Percentiles rank a stretch among this genome's conserved stretches.
Conservation (phyloP, 2,888 invertebrate species). For the Phasia obesa region DNA sequence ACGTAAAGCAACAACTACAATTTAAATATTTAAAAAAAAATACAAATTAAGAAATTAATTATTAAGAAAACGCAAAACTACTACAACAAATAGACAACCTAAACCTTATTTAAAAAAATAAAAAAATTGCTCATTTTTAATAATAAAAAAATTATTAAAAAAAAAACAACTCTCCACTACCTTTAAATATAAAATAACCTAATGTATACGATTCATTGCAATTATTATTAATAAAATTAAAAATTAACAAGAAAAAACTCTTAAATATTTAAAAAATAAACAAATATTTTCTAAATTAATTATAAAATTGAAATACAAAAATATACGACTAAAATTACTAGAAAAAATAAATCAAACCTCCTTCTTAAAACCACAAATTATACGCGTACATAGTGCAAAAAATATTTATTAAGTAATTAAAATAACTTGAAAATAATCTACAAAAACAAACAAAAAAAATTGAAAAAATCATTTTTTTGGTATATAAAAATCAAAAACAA, state of each 20-base stretch:
- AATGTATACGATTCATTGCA: conserved; percentile 81
- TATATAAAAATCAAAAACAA: background rate
- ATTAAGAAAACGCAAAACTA: conserved; percentile 53
- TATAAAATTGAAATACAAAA: conserved; percentile 69
- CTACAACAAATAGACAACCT: conserved; percentile 63
- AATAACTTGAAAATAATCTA: conserved; percentile 56
- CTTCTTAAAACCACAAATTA: conserved; percentile 73
- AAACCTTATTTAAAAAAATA: conserved; percentile 52
- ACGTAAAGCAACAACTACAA: conserved; percentile 77
- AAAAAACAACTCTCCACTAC: conserved; percentile 65
- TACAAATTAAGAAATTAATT: conserved; percentile 64
- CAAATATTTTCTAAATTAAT: conserved; percentile 74
- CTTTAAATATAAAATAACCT: conserved; percentile 72
- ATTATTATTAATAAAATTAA: conserved; percentile 80
- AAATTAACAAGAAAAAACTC: conserved; percentile 71
- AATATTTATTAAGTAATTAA: conserved; percentile 68
- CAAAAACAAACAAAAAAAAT: conserved; percentile 35
- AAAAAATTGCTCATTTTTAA: conserved; percentile 78
- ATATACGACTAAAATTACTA: conserved; percentile 70
- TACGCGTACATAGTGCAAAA: conserved; percentile 80
- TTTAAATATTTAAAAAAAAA: conserved; percentile 33
- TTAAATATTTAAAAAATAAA: conserved; percentile 59
- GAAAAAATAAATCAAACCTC: conserved; percentile 72
- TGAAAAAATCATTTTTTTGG: conserved; percentile 8
- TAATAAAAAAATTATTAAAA: conserved; percentile 70